phyloP scores from a whole-genome alignment of 2,888 invertebrate genomes.

The Nemapogon koenigi region DNA sequence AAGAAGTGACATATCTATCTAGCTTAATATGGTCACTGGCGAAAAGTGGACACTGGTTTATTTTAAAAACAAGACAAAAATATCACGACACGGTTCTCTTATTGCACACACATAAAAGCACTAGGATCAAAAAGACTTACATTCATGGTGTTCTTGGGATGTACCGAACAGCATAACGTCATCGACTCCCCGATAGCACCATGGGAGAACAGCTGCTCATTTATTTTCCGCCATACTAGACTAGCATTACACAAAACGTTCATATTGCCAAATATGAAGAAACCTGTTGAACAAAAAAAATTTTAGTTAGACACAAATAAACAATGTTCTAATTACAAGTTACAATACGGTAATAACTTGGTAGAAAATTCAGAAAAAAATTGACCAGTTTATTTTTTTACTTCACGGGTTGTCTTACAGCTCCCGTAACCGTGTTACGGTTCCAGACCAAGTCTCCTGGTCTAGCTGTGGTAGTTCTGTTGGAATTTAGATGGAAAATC shows the following conservation, averaged over 20 bases:
- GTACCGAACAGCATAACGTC: constrained; percentile 50
- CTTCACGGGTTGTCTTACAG: too few species aligned
- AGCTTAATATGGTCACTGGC: too few species aligned
- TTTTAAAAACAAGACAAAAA: too few species aligned
- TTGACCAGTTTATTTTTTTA: background rate
- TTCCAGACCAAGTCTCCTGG: too few species aligned
- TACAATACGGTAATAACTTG: background rate
- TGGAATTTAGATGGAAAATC: too few species aligned
- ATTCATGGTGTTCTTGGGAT: constrained; percentile 34
- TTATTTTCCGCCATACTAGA: constrained; percentile 56
- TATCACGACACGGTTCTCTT: too few species aligned
- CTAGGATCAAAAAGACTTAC: constrained; percentile 33
- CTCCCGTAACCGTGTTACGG: too few species aligned
- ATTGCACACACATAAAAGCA: too few species aligned
- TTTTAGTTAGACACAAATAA: background rate
- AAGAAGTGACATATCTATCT: too few species aligned
- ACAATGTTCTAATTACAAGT: background rate
- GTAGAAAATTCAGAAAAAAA: constrained; percentile 9
- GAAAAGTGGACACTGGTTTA: too few species aligned
- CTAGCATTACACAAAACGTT: constrained; percentile 56
- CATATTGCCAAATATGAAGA: constrained; percentile 81
- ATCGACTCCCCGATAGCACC: constrained; percentile 59
- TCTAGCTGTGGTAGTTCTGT: too few species aligned
- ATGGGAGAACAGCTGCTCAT: constrained; percentile 39
- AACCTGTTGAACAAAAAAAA: constrained; percentile 45